Base-by-base conservation (phyloP, 2,797 vertebrate species). In the Melanogrammus aeglefinus region DNA sequence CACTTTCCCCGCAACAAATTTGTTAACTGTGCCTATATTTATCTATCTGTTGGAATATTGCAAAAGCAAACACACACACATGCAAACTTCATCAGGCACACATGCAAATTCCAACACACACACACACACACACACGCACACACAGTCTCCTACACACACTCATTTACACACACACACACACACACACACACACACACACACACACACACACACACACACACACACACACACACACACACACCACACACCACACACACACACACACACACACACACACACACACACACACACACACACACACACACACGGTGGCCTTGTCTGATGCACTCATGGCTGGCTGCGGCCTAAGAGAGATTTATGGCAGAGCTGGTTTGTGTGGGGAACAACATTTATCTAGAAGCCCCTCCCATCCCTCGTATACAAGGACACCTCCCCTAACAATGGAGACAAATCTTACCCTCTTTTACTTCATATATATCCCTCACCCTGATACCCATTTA, bases 281-380 rank as follows among this genome's bases (percentile, higher is more conserved):
- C 69, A 71, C 69, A 71, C 57, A 69, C 9, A 29, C 72, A 16
- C 72, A 63, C 51, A n/a, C 51, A 63, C 51, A 63, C 21, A 75
- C 63, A 71, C 69, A 71, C 69, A 71, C 27, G 73, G 76, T 38
- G 90, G 90, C 90, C 91, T 93, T 91, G 90, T 83, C 83, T 88
- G 84, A 82, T 86, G 89, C 87, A 84, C 79, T 79, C 84, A 84
- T 87, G 87, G 87, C 84, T 88, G 86, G 72, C 89, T 86, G 82
- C 79, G 82, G 86, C 77, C 83, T 90, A 92, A 92, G 86, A 77
- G 82, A 92, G 92, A 93, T 89, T 84, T 92, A 91, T 91, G 92
- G 88, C 84, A 33, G 85, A 76, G 13, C 83, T 77, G 31, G 51
- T 83, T 79, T 73, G 85, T 79, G 88, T 80, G 86, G 83, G 88